phyloP scores from a whole-genome alignment of 1,140 invertebrate species.

The Panagrolaimus sp. region DNA sequence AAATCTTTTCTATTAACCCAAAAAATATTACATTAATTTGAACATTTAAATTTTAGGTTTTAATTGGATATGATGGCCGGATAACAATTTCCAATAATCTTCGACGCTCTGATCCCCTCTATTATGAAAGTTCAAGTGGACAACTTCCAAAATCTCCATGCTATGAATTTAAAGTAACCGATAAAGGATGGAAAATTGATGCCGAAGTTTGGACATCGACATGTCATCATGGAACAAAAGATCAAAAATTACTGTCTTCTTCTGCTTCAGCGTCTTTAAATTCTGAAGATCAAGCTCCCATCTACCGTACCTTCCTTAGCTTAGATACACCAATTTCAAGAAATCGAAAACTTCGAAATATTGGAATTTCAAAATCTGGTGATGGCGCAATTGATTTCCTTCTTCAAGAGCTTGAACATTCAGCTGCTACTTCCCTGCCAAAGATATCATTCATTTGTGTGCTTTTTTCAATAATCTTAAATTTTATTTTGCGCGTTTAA shows the following conservation, averaged over 20 bases:
- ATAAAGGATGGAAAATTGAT: constrained; percentile 50
- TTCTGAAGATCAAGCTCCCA: constrained; percentile 6
- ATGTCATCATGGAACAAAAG: constrained; percentile 29
- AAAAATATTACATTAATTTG: too few relatives aligned
- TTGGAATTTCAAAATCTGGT: constrained; percentile 49
- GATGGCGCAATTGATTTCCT: constrained; percentile 55
- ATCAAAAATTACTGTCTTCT: background rate
- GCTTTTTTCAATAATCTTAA: too few relatives aligned
- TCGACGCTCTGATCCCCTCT: too few relatives aligned
- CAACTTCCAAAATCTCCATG: constrained; percentile 34
- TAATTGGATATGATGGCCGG: constrained; percentile 50
- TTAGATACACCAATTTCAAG: constrained; percentile 45
- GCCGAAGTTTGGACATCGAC: constrained; percentile 44
- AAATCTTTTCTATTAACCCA: too few relatives aligned
- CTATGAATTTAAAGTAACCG: constrained; percentile 45
- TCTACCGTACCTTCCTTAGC: constrained; percentile 42
- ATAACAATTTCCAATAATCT: constrained; percentile 49
- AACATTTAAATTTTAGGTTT: constrained; percentile 49
- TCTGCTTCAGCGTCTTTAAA: constrained; percentile 13
- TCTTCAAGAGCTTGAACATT: constrained; percentile 34
- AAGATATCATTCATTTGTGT: too few relatives aligned
- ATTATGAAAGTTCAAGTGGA: constrained; percentile 22
- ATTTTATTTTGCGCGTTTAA: too few relatives aligned
- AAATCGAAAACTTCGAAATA: constrained; percentile 35
- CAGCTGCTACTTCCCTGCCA: too few relatives aligned